Evolutionary conservation across 2,797 vertebrate species (phyloP).

Genomic region (Helostoma temminkii): DNA sequence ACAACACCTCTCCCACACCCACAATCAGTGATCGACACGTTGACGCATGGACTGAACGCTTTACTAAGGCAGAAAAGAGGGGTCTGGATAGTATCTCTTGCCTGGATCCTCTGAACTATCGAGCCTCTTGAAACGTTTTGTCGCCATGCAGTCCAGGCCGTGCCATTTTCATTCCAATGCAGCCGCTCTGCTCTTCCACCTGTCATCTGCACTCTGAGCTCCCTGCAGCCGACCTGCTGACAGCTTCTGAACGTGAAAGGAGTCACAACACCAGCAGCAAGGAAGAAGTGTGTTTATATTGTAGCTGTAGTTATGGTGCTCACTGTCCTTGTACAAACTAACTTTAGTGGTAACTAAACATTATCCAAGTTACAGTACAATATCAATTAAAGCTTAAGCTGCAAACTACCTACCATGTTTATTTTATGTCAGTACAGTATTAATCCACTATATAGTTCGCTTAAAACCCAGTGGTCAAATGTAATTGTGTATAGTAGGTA

Average conservation of each 20-base stretch:
- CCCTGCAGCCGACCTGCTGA: conserved; percentile 66
- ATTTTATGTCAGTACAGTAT: no score
- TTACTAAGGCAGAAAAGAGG: conserved; percentile 36
- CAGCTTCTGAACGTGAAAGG: conserved; percentile 72
- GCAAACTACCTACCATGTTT: no score
- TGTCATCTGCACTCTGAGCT: conserved; percentile 77
- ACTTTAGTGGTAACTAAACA: conserved; percentile 23
- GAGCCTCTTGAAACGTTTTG: conserved; percentile 76
- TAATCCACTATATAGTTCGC: no score
- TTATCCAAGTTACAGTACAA: conserved; percentile 1
- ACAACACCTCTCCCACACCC: not conserved
- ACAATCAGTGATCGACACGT: conserved; percentile 43
- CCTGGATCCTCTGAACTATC: conserved; percentile 63
- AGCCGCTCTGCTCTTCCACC: conserved; percentile 77
- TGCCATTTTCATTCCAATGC: conserved; percentile 81
- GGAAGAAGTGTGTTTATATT: conserved; percentile 30
- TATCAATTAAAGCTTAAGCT: no score
- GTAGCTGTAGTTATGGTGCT: conserved; percentile 23
- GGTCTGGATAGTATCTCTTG: conserved; percentile 77
- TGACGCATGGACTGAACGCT: conserved; percentile 72
- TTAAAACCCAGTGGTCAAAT: no score
- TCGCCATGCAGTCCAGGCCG: conserved; percentile 75
- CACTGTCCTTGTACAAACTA: conserved; percentile 17
- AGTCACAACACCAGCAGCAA: conserved; percentile 57
- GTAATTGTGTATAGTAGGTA: no score